Evolutionary conservation across 2,797 vertebrate species (phyloP).

Genomic region (Liparis tanakae): DNA sequence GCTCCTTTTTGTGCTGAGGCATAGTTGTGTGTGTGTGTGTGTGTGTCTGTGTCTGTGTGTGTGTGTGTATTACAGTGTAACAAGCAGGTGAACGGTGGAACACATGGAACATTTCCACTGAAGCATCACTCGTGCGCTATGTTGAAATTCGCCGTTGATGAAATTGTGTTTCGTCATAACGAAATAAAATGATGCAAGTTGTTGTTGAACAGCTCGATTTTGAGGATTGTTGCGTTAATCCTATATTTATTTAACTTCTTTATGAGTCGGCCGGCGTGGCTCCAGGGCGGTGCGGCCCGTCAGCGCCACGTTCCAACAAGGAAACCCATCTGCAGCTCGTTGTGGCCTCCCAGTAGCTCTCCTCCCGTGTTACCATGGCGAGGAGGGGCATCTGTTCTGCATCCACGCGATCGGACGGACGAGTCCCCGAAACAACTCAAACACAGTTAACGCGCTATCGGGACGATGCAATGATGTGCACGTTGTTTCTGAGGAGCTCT

Average conservation of each 20-base stretch:
- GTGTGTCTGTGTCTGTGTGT: neutral
- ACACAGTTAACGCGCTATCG: too few species aligned
- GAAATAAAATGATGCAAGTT: slow-evolving; percentile 3
- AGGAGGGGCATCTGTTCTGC: neutral
- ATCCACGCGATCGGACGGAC: neutral
- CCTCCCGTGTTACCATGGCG: neutral
- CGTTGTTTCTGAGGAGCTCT: neutral
- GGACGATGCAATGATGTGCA: too few species aligned
- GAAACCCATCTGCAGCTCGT: neutral
- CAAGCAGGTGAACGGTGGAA: slow-evolving; percentile 17
- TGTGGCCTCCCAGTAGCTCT: neutral
- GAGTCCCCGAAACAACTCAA: neutral
- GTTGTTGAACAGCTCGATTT: neutral
- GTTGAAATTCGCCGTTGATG: neutral
- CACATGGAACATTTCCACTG: neutral
- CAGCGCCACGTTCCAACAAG: neutral
- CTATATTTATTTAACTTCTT: neutral
- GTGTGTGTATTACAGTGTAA: slow-evolving; percentile 3
- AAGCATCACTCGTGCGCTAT: neutral
- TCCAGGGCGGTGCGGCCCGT: neutral
- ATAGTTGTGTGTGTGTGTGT: slow-evolving; percentile 13
- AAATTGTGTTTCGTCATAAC: neutral
- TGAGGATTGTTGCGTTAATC: neutral
- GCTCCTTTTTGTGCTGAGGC: slow-evolving; percentile 40
- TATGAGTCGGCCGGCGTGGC: too few species aligned